Conservation (phyloP, 2,113 vertebrate species). For the Pseudolaguvia tuberculata region DNA sequence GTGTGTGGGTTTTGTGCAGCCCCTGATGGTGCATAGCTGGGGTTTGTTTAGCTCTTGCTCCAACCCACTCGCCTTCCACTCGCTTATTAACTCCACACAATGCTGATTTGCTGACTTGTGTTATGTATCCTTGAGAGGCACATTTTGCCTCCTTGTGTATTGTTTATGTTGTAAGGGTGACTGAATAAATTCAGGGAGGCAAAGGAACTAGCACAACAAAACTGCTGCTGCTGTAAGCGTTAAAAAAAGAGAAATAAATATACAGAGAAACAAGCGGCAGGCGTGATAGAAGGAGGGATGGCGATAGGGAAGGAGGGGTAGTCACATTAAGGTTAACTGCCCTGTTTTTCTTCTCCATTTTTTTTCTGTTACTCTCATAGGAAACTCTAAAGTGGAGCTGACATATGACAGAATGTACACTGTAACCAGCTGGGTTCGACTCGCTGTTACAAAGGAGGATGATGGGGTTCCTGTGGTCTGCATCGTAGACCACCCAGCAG, state of each 20-base stretch:
- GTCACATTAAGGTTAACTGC: neutral
- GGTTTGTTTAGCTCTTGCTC: conserved; percentile 49
- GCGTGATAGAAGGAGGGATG: no score
- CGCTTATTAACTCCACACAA: conserved; percentile 38
- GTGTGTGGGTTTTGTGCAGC: conserved; percentile 22
- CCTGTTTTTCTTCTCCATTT: neutral
- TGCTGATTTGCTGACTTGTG: conserved; percentile 32
- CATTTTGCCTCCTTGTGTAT: conserved; percentile 21
- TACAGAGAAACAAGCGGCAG: neutral
- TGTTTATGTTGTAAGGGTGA: conserved; percentile 19
- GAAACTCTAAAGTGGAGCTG: conserved; percentile 83
- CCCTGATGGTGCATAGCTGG: conserved; percentile 47
- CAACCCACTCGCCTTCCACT: conserved; percentile 26
- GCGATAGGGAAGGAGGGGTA: neutral
- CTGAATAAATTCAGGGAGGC: conserved; percentile 14
- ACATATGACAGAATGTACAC: conserved; percentile 89
- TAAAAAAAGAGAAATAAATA: neutral
- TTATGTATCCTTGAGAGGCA: conserved; percentile 28
- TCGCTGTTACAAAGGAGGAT: conserved; percentile 85
- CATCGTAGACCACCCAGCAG: conserved; percentile 90
- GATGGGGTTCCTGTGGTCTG: conserved; percentile 86
- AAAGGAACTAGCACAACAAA: conserved; percentile 2
- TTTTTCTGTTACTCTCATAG: conserved; percentile 50
- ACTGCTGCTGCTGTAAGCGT: neutral
- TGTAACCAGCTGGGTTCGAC: conserved; percentile 82